These are phyloP conservation scores for Hydra vulgaris DNA, from an alignment of 30 jellyfish, hydroid and myxozoan genomes.

Conservation along the genomic window DNA sequence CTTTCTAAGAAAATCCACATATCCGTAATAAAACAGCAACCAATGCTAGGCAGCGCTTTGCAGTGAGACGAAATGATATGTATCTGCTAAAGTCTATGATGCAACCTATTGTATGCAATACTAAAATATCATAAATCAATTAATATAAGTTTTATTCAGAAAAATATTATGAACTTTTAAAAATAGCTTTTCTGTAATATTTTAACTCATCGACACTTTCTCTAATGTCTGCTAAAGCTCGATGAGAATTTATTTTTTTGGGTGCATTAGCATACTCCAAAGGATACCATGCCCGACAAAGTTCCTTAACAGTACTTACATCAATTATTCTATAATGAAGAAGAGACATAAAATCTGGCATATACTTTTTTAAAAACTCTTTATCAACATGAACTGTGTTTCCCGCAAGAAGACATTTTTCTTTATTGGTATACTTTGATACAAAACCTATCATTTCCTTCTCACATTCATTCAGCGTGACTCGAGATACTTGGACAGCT, in stretches of 20 bases:
- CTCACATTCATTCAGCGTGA: slow-evolving; percentile 64
- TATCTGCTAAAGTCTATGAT: too few species aligned
- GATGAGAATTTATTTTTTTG: slow-evolving; percentile 31
- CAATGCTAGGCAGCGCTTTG: too few species aligned
- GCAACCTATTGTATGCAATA: too few species aligned
- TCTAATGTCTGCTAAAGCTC: slow-evolving; percentile 73
- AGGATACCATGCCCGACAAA: slow-evolving; percentile 71
- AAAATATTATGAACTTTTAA: not conserved
- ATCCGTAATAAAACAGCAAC: too few species aligned
- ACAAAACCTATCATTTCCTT: slow-evolving; percentile 46
- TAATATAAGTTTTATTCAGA: too few species aligned
- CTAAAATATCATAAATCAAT: too few species aligned
- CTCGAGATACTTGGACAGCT: slow-evolving; percentile 47
- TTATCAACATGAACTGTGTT: slow-evolving; percentile 66
- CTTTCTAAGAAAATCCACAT: too few species aligned
- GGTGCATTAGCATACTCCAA: slow-evolving; percentile 36
- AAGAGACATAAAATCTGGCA: slow-evolving; percentile 68
- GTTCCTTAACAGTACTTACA: slow-evolving; percentile 76
- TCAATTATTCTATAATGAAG: slow-evolving; percentile 71
- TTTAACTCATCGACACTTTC: slow-evolving; percentile 70
- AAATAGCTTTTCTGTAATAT: slow-evolving; percentile 26
- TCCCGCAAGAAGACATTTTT: slow-evolving; percentile 72
- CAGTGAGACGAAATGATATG: too few species aligned
- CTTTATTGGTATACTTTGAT: slow-evolving; percentile 37
- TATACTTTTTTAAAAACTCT: slow-evolving; percentile 50